These are phyloP conservation scores for Falco peregrinus DNA, from an alignment of 2,797 vertebrate species.

Conservation along the genomic window DNA sequence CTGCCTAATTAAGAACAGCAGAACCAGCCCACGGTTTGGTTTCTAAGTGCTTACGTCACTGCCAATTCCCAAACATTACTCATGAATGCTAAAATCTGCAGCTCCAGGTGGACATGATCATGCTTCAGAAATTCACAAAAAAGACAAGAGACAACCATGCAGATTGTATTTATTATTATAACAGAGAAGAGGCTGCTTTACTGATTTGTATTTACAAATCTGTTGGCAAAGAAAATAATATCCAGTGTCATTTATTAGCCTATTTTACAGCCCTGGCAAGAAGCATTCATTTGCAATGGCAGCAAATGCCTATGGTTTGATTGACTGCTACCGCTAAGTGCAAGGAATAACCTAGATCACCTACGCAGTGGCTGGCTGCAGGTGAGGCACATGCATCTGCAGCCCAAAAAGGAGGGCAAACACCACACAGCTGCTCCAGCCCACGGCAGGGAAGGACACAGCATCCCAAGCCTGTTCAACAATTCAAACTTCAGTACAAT, in stretches of 20 bases:
- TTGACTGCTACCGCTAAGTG: slow-evolving; percentile 2
- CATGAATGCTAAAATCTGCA: neutral
- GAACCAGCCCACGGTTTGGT: neutral
- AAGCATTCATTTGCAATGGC: slow-evolving; percentile 39
- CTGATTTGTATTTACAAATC: slow-evolving; percentile 60
- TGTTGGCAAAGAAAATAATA: slow-evolving; percentile 54
- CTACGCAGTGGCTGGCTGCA: rapidly evolving
- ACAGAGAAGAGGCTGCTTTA: slow-evolving; percentile 26
- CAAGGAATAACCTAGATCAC: neutral
- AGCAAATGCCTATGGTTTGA: slow-evolving; percentile 21
- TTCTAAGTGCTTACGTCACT: neutral
- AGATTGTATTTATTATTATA: slow-evolving; percentile 51
- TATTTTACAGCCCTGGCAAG: slow-evolving; percentile 47
- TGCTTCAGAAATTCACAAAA: neutral
- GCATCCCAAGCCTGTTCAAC: neutral
- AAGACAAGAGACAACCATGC: neutral
- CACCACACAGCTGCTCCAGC: neutral
- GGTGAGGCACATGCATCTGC: neutral
- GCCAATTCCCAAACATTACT: neutral
- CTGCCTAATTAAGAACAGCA: neutral
- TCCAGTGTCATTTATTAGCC: slow-evolving; percentile 63
- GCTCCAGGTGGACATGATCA: neutral
- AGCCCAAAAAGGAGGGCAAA: neutral
- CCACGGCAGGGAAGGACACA: neutral
- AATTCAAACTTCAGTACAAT: neutral